Base-by-base conservation (phyloP, 2,888 invertebrate species). In the Scaptomyza polygonia region DNA sequence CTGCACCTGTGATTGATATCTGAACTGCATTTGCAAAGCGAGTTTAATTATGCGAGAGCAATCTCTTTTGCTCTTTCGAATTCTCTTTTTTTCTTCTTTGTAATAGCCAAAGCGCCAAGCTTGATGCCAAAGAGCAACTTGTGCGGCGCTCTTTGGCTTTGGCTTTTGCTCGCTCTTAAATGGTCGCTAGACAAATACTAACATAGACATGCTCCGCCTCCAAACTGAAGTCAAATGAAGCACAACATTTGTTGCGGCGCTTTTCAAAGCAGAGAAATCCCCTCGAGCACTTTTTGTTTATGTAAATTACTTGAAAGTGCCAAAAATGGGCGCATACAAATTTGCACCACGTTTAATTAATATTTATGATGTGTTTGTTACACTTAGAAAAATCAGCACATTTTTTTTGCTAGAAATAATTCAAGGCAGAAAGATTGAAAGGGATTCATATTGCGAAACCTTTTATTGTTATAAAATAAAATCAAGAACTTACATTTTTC, bases 1-100 rank as follows among this genome's bases (percentile, higher is more conserved):
- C 55, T 82, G 86, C 88, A 82, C 88, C 82, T 82, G 81, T 77
- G 88, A 86, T 83, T 83, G 74, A 79, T 77, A 67, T 67, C 56
- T 16, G 39, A 49, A 65, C 48, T 61, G 54, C 74, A 77, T 58
- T 69, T 64, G 62, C 58, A 56, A 52, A 47, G 57, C 53, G n/a
- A 61, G 42, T 63, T 62, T 64, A 74, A 77, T 84, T 65, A 64
- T 57, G 21, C 40, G 6, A 49, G 32, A 16, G 25, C 5, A n/a
- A 7, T 34, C 29, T 36, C 42, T 16, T 16, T 18, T 45, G 30
- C 47, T 44, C 40, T 12, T 29, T 29, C 29, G 29, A 9, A 29
- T 16, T 34, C 40, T 16, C 25, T 21, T 39, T 32, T 45, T 42
- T 27, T 32, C n/a, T n/a, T n/a, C n/a, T n/a, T 4, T n/a, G 25